phyloP scores from a whole-genome alignment of 2,888 invertebrate species.

The Thymelicus acteon region DNA sequence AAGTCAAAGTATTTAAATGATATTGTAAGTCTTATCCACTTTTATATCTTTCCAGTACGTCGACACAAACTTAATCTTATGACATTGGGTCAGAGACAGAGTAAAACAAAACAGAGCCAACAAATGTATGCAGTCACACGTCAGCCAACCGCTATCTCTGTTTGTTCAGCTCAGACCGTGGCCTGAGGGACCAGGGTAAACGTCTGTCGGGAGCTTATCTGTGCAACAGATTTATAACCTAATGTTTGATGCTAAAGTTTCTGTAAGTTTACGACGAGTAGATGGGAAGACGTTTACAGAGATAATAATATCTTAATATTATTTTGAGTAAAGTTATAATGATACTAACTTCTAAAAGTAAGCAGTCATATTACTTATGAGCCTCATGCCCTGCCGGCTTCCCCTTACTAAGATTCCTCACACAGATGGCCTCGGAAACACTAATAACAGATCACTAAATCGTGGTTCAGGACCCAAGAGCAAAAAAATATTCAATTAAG shows the following conservation, averaged over 20 bases:
- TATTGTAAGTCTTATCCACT: neutral
- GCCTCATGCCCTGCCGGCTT: too few species aligned
- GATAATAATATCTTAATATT: too few species aligned
- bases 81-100: conserved; percentile 13
- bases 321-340: too few species aligned
- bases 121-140: conserved; percentile 34
- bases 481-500: too few species aligned
- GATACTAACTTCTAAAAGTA: too few species aligned
- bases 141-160: conserved; percentile 18
- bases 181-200: conserved; percentile 26
- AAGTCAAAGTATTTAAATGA: too few species aligned
- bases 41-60: too few species aligned
- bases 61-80: neutral
- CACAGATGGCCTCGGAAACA: too few species aligned
- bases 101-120: conserved; percentile 10
- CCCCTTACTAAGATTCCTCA: too few species aligned
- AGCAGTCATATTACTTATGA: too few species aligned
- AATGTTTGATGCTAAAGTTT: neutral
- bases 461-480: too few species aligned
- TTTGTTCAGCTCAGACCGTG: conserved; percentile 30
- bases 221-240: conserved; percentile 8
- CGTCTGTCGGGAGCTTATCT: conserved; percentile 26
- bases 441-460: too few species aligned
- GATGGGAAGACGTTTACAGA: neutral
- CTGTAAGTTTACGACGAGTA: neutral